Conservation (phyloP, 2,113 vertebrate genomes). For the Tor tambroides region DNA sequence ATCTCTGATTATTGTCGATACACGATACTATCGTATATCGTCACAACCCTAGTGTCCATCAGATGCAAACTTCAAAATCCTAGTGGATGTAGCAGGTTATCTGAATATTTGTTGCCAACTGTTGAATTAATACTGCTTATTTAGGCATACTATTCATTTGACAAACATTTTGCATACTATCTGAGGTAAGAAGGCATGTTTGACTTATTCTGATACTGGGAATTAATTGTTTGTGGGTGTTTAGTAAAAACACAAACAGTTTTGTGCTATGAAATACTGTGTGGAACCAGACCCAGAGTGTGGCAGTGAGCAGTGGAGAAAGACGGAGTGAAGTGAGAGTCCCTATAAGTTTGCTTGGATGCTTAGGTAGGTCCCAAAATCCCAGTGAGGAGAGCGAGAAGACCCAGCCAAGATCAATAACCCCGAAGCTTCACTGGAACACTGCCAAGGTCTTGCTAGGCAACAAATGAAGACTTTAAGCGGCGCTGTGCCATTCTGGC, state of each 20-base stretch:
- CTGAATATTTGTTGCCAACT: neutral
- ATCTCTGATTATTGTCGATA: too few relatives aligned
- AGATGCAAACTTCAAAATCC: neutral
- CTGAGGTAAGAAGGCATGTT: neutral
- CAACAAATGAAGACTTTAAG: conserved; percentile 70
- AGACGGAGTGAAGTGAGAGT: neutral
- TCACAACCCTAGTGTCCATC: too few relatives aligned
- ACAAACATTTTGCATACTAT: neutral
- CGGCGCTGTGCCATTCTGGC: conserved; percentile 57
- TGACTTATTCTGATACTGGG: neutral
- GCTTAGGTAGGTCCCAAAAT: conserved; percentile 59
- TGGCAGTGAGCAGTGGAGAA: neutral
- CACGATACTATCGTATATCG: too few relatives aligned
- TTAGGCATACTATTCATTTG: neutral
- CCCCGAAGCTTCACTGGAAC: conserved; percentile 61
- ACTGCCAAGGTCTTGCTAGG: conserved; percentile 60
- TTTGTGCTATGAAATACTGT: neutral
- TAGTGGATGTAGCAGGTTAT: neutral
- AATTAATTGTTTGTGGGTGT: neutral
- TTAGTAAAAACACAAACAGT: neutral
- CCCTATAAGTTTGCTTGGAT: conserved; percentile 48
- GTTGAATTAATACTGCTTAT: neutral
- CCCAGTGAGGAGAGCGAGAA: conserved; percentile 61
- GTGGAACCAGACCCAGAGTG: neutral
- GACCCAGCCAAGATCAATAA: conserved; percentile 61